Conservation (phyloP, 2,888 invertebrate species). For the Andrena chrysosceles region DNA sequence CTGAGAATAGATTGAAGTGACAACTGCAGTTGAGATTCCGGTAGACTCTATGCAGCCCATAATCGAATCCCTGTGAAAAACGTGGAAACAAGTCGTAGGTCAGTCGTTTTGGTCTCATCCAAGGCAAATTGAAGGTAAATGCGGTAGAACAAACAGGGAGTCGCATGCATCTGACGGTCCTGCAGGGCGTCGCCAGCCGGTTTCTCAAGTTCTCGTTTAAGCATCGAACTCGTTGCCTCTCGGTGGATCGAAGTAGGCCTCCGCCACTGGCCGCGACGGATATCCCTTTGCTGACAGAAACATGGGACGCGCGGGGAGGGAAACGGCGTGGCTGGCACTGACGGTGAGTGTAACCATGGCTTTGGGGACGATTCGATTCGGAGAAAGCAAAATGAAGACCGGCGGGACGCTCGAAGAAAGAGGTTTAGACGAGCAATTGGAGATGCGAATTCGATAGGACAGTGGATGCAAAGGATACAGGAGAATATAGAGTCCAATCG, state of each 20-base stretch:
- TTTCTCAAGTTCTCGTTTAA: constrained; percentile 30
- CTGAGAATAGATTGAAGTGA: too few relatives aligned
- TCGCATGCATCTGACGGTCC: constrained; percentile 69
- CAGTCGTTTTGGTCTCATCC: constrained; percentile 45
- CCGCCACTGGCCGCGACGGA: constrained; percentile 70
- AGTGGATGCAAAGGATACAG: neutral
- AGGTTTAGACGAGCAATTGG: neutral
- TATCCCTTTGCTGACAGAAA: constrained; percentile 70
- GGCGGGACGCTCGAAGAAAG: neutral
- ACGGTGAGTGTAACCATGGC: constrained; percentile 46
- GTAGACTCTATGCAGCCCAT: neutral
- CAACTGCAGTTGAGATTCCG: neutral
- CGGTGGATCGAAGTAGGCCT: constrained; percentile 68
- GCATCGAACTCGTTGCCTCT: constrained; percentile 51
- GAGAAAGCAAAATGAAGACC: neutral
- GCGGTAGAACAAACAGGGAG: constrained; percentile 58
- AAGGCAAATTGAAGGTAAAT: constrained; percentile 62
- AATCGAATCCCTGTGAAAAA: neutral
- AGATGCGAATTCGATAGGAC: neutral
- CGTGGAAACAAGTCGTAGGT: constrained; percentile 12
- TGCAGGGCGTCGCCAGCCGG: constrained; percentile 45
- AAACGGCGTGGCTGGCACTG: constrained; percentile 54
- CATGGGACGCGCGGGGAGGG: constrained; percentile 70
- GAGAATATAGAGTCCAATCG: neutral
- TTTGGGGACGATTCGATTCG: constrained; percentile 15